phyloP scores from a whole-genome alignment of 2,888 invertebrate species.

The Polymixis lichenea region DNA sequence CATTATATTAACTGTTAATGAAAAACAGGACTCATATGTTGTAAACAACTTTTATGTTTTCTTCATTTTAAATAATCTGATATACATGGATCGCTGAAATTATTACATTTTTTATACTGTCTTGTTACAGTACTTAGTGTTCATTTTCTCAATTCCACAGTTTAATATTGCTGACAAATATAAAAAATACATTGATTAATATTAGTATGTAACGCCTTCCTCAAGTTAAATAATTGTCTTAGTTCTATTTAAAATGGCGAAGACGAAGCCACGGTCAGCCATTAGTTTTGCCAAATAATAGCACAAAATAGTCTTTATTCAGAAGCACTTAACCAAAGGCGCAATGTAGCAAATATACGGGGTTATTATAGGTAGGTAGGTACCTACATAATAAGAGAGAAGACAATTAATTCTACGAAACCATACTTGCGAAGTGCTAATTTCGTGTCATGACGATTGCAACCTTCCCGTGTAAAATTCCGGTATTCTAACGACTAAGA shows the following conservation, averaged over 20 bases:
- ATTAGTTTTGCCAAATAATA: neutral
- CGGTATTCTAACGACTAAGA: neutral
- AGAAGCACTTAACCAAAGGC: conserved; percentile 55
- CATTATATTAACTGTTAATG: conserved; percentile 3
- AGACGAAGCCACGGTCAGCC: neutral
- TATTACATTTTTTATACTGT: neutral
- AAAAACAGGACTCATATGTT: conserved; percentile 9
- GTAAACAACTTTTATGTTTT: conserved; percentile 16
- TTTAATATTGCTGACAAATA: no score
- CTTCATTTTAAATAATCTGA: conserved; percentile 11
- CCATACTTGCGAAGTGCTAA: conserved; percentile 38
- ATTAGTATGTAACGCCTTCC: no score
- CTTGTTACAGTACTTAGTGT: no score
- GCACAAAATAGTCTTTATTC: conserved; percentile 24
- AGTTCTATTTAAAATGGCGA: neutral
- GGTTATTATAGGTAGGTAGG: conserved; percentile 67
- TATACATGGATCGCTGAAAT: neutral
- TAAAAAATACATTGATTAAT: no score
- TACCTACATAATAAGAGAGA: conserved; percentile 74
- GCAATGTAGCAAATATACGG: conserved; percentile 60
- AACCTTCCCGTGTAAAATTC: neutral
- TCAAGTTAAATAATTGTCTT: neutral
- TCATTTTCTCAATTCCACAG: no score
- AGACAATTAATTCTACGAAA: conserved; percentile 33
- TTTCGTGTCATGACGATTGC: conserved; percentile 20